Conservation (phyloP, 2,797 vertebrate species). For the Zenarchopterus dispar region DNA sequence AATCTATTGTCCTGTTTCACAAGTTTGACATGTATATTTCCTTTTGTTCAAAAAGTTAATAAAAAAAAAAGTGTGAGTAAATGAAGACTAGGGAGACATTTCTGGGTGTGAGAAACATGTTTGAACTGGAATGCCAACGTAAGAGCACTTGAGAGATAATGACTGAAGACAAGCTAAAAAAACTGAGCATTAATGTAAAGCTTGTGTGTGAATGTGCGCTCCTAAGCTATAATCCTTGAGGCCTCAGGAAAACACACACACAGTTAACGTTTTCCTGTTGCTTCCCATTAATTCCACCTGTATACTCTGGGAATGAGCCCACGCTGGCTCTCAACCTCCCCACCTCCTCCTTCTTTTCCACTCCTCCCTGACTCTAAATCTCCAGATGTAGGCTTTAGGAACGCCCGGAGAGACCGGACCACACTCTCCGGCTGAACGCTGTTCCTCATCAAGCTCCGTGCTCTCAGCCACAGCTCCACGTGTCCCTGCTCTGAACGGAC, state of each 20-base stretch:
- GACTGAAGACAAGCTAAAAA: conserved; percentile 11
- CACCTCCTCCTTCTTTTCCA: conserved; percentile 46
- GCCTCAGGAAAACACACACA: conserved; percentile 66
- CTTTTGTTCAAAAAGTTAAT: background rate
- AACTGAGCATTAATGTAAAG: conserved; percentile 36
- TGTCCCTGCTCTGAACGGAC: conserved; percentile 47
- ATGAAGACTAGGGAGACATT: conserved; percentile 24
- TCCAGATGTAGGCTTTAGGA: conserved; percentile 62
- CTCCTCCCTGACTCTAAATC: conserved; percentile 59
- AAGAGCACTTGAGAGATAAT: conserved; percentile 16
- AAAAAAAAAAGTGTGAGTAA: conserved; percentile 11
- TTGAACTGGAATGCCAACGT: conserved; percentile 9
- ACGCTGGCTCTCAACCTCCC: conserved; percentile 67
- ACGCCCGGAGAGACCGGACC: conserved; percentile 53
- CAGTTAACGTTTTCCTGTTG: conserved; percentile 69
- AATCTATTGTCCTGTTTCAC: too few relatives aligned
- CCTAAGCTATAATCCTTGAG: conserved; percentile 62
- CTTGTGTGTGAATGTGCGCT: conserved; percentile 25
- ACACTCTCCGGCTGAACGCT: conserved; percentile 37
- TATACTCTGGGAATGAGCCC: conserved; percentile 76
- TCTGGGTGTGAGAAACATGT: conserved; percentile 24
- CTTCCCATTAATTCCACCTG: conserved; percentile 80
- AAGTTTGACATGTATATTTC: too few relatives aligned
- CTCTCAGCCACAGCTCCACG: conserved; percentile 43
- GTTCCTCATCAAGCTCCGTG: conserved; percentile 38